Base-by-base conservation (phyloP, 2,888 invertebrate genomes). In the Gerris lacustris region DNA sequence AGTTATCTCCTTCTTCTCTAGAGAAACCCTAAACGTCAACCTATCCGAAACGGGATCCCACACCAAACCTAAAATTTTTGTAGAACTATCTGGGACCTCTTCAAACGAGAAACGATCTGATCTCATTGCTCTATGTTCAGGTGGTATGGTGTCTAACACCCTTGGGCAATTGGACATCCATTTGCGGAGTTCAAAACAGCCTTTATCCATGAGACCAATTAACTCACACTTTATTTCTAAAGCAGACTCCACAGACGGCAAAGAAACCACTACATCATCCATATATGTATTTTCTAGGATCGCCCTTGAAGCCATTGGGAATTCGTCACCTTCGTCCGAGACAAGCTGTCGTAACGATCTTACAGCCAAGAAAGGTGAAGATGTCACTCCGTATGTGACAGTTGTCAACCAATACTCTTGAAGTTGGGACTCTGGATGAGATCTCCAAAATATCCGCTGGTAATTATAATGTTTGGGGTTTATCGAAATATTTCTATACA, bases 101-200 rank as follows among this genome's bases (percentile, higher is more conserved):
- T 71, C 45, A 66, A 69, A 71, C 5, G 62, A 31, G 6, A 70
- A 67, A 17, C 45, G 9, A 17, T 67, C 47, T 7, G 67, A 44
- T 31, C 67, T 15, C 44, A 62, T 11, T 63, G 67, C 69, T 6
- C 64, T 44, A 18, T 69, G 68, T 15, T 71, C 69, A n/a, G 62
- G 6, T 1, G 72, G 71, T n/a, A 71, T 7, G 55, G 5, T 11
- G 11, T 55, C 11, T 63, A 72, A 63, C 31, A 72, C 45, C 17
- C 72, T 70, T 44, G 55, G 17, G 6, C 18, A 15, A 68, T 72
- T 72, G 11, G 64, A 68, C 66, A 63, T 45, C 73, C 70, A 73
- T 66, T 73, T 73, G 7, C 70, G n/a, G 15, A 73, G 62, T 63
- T 70, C 68, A 55, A 73, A 73, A 43, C 73, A 68, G 44, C 67